Evolutionary conservation across 1,140 invertebrate species (phyloP).

Genomic region (Mycetomoellerius zeteki): DNA sequence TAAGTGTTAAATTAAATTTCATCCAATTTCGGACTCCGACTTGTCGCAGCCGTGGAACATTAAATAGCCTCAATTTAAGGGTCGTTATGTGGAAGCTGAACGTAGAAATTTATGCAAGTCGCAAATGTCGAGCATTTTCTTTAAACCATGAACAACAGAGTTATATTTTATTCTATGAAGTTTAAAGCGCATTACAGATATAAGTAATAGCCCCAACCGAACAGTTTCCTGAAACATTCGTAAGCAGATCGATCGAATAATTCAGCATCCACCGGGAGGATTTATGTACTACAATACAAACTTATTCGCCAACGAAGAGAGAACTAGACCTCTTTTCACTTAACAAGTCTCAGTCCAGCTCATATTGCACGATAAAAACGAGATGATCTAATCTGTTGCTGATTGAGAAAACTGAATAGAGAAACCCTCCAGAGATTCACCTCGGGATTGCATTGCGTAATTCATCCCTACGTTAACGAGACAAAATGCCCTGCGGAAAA

Average conservation of each 20-base stretch:
- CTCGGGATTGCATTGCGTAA: neutral
- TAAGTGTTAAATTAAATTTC: neutral
- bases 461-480: constrained; percentile 63
- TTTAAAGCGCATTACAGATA: neutral
- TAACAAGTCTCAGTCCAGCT: constrained; percentile 22
- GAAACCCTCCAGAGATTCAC: constrained; percentile 28
- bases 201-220: constrained; percentile 9
- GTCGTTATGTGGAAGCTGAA: neutral
- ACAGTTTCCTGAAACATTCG: constrained; percentile 1
- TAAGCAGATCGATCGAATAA: constrained; percentile 44
- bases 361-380: constrained; percentile 10
- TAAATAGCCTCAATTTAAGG: neutral
- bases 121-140: neutral
- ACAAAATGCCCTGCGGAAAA: constrained; percentile 41
- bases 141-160: neutral
- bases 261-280: neutral
- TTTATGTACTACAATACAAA: constrained; percentile 17
- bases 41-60: neutral
- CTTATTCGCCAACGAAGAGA: neutral
- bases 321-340: neutral
- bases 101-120: neutral
- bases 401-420: neutral
- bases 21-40: neutral
- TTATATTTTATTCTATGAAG: constrained; percentile 30
- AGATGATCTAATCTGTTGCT: neutral